Percentiles rank a stretch among this genome's conserved stretches.
Evolutionary conservation across 2,797 vertebrate genomes (phyloP).

Genomic region (Spheniscus humboldti): DNA sequence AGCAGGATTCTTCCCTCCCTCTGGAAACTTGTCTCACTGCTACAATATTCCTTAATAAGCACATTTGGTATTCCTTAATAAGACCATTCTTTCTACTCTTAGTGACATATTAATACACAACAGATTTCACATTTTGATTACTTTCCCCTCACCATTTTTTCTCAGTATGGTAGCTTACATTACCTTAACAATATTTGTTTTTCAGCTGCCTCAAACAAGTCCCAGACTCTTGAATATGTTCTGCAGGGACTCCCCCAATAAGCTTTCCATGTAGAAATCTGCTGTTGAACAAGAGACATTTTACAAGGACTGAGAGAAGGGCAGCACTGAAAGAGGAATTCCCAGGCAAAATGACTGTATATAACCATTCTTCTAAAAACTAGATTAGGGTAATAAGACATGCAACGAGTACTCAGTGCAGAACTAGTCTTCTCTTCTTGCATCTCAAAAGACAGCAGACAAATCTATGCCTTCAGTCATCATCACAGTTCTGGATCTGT

Average conservation of each 20-base stretch:
- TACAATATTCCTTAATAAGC: neutral
- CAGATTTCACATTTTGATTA: neutral
- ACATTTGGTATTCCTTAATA: neutral
- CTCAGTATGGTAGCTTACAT: neutral
- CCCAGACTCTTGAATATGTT: neutral
- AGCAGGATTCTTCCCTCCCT: neutral
- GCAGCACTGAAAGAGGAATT: neutral
- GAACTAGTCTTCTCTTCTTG: neutral
- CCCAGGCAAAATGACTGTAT: neutral
- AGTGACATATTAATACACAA: neutral
- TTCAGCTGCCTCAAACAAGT: neutral
- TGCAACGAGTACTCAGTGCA: neutral
- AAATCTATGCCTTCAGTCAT: neutral
- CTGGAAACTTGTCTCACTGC: neutral
- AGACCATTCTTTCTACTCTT: neutral
- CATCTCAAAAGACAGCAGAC: neutral
- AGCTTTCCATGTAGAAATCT: neutral
- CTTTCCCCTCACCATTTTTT: neutral
- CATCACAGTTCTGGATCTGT: neutral
- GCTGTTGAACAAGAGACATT: neutral
- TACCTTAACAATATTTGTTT: neutral
- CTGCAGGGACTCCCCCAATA: neutral
- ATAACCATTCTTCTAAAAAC: neutral
- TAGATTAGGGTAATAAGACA: neutral
- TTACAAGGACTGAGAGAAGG: neutral